Conservation (phyloP, 2,113 vertebrate genomes). For the Blennius ocellaris region DNA sequence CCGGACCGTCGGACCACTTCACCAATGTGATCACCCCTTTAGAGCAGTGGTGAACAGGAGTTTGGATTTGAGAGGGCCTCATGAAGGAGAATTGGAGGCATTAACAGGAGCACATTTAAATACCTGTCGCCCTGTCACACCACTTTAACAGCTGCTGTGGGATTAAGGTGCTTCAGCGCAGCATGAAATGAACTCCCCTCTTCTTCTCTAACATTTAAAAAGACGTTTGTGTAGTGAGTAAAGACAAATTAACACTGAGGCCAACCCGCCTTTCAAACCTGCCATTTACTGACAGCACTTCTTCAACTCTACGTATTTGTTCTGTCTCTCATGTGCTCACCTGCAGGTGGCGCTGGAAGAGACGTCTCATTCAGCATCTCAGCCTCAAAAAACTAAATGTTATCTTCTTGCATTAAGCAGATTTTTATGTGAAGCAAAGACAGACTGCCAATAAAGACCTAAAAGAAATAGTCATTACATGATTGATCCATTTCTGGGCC, state of each 20-base stretch:
- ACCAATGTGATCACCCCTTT: neutral
- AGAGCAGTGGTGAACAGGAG: neutral
- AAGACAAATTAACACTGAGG: too few relatives aligned
- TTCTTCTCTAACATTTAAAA: neutral
- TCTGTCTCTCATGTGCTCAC: neutral
- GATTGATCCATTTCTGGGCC: too few relatives aligned
- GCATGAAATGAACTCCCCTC: neutral
- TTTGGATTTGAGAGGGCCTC: neutral
- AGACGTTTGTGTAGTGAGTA: neutral
- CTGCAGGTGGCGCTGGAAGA: neutral
- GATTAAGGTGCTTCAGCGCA: neutral
- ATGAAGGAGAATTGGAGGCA: neutral
- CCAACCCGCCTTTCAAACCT: too few relatives aligned
- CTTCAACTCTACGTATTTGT: neutral
- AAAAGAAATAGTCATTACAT: too few relatives aligned
- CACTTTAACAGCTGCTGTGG: neutral
- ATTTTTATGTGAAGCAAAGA: neutral
- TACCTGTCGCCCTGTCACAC: slow-evolving; percentile 4
- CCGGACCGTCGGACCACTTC: too few relatives aligned
- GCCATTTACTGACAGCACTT: too few relatives aligned
- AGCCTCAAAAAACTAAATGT: too few relatives aligned
- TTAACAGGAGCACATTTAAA: neutral
- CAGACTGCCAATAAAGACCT: too few relatives aligned
- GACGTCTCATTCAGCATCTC: neutral
- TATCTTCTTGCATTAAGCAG: neutral